phyloP scores from a whole-genome alignment of 2,797 vertebrate genomes.

The Hypotaenidia philippensis region DNA sequence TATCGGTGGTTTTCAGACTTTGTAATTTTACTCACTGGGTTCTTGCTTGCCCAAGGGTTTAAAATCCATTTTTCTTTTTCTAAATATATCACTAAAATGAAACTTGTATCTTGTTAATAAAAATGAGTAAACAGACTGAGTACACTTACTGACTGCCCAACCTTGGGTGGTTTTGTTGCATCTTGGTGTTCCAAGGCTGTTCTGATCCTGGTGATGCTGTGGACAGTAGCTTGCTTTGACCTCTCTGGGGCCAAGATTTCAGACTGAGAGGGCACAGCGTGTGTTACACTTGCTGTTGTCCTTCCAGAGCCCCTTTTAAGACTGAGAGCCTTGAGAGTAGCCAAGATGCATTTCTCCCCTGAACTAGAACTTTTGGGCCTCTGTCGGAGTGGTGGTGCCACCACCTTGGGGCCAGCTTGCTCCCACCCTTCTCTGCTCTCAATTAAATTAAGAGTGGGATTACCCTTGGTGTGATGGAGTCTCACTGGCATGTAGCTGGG shows the following conservation, averaged over 20 bases:
- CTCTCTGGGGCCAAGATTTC: neutral
- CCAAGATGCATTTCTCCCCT: neutral
- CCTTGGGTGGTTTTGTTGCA: neutral
- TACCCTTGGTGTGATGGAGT: neutral
- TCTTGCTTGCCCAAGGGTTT: neutral
- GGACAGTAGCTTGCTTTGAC: neutral
- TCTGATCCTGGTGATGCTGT: neutral
- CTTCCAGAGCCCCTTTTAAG: neutral
- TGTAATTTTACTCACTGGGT: neutral
- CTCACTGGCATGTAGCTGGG: neutral
- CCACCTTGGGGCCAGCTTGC: neutral
- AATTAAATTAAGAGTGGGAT: neutral
- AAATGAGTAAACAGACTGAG: neutral
- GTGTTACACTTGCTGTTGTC: neutral
- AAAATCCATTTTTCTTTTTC: neutral
- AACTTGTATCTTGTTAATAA: neutral
- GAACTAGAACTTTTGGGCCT: neutral
- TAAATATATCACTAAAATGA: neutral
- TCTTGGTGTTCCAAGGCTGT: neutral
- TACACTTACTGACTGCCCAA: neutral
- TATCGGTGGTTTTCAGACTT: neutral
- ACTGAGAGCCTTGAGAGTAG: neutral
- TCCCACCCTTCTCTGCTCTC: neutral
- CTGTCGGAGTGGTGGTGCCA: neutral
- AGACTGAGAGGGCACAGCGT: accelerated